Evolutionary conservation across 2,113 vertebrate genomes (phyloP), one percentile per base, ranked within the genome.

Genomic region (Python bivittatus): DNA sequence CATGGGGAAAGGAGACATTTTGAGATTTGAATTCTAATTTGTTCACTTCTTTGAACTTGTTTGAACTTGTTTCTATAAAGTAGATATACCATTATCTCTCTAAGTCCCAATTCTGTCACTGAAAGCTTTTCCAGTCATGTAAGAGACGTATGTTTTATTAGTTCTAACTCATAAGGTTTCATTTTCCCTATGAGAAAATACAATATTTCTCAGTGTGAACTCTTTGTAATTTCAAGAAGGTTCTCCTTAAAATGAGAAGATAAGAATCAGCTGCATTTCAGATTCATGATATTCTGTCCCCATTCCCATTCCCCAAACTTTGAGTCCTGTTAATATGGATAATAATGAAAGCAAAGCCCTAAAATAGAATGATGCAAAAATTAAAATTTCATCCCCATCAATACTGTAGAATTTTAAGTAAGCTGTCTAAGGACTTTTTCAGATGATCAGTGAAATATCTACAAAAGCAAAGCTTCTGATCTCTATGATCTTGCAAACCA

Each of bases 141-240:
- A 90, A 84, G 86, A 84, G 54, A 56, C 90, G 48, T 22, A 10
- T 25, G n/a, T 56, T 91, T 91, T 54, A 64, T 91, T 93, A 85
- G 64, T 48, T 83, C 48, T 44, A 61, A 79, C 91, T 92, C 53
- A 44, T 87, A 92, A 90, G 93, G 29, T n/a, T 88, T 83, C 91
- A 83, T 94, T 92, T 90, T 61, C 44, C 44, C 44, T 90, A 90
- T 92, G 83, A 84, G 72, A 84, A 94, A 87, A 87, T 23, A 60
- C 44, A 61, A 33, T 33, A 68, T 90, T 88, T 84, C 38, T 27
- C 27, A 29, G 84, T 84, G 33, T 90, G 64, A 94, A 84, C 52
- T 90, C 56, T 92, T 56, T 53, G 54, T 33, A 90, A 44, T 90
- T 84, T 42, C 61, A 61, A 61, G 44, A 94, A 92, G 84, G 25